Conservation (phyloP, 2,888 invertebrate species). For the Chrysolina americana region DNA sequence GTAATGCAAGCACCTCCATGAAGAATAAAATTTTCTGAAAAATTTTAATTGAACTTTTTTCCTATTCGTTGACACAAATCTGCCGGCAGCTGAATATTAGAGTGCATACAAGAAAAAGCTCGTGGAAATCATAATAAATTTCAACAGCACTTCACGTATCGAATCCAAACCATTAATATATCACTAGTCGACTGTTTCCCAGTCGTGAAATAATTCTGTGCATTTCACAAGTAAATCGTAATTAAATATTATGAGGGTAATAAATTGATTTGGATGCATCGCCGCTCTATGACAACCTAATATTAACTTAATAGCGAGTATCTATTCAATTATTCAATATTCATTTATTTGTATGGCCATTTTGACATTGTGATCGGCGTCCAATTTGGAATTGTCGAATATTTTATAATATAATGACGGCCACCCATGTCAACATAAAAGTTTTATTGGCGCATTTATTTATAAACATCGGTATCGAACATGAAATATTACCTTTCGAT, state of each 20-base stretch:
- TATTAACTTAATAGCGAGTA: constrained; percentile 48
- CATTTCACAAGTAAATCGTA: constrained; percentile 3
- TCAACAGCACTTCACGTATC: constrained; percentile 21
- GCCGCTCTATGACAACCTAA: constrained; percentile 44
- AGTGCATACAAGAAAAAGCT: not conserved
- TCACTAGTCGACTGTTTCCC: not conserved
- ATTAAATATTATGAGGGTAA: constrained; percentile 27
- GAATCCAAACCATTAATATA: not conserved
- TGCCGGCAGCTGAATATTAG: too few relatives aligned
- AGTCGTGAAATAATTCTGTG: not conserved
- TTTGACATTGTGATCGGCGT: constrained; percentile 37
- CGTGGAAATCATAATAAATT: constrained; percentile 54
- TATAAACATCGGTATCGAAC: constrained; percentile 18
- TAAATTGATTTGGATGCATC: constrained; percentile 42
- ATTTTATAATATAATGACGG: constrained; percentile 40
- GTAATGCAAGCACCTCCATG: too few relatives aligned
- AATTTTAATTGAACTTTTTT: too few relatives aligned
- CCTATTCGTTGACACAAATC: too few relatives aligned
- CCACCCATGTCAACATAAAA: constrained; percentile 37
- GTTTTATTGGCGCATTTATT: constrained; percentile 37
- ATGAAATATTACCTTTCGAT: not conserved
- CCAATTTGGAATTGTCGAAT: constrained; percentile 32
- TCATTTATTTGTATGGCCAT: constrained; percentile 40
- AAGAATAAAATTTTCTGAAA: too few relatives aligned
- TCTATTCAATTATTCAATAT: constrained; percentile 48